Conservation (phyloP, 2,113 vertebrate species). For the Nannobrachium achirus region DNA sequence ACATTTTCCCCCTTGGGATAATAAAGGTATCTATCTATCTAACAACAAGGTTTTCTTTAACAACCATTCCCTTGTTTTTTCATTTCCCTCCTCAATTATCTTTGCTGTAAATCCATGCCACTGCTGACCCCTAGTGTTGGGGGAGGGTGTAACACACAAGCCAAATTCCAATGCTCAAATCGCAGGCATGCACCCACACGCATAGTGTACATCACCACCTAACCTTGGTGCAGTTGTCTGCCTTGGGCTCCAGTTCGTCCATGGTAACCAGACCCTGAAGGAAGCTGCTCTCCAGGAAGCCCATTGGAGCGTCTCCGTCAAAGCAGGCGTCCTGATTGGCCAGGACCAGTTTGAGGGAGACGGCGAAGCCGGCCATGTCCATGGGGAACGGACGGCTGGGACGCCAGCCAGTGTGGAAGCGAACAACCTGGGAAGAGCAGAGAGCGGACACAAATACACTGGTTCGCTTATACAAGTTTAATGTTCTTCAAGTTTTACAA, state of each 20-base stretch:
- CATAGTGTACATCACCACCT: not conserved
- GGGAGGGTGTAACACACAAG: not conserved
- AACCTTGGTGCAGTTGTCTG: slow-evolving; percentile 88
- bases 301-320: slow-evolving; percentile 85
- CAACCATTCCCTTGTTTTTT: too few relatives aligned
- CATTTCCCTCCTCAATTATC: too few relatives aligned
- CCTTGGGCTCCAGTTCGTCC: slow-evolving; percentile 89
- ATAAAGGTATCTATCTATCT: too few relatives aligned
- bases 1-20: too few relatives aligned
- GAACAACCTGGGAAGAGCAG: slow-evolving; percentile 69
- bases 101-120: too few relatives aligned
- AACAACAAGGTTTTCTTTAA: too few relatives aligned
- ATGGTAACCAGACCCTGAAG: slow-evolving; percentile 85
- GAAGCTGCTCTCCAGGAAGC: slow-evolving; percentile 90
- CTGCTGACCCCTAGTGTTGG: too few relatives aligned
- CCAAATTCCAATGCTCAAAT: too few relatives aligned
- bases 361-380: slow-evolving; percentile 92
- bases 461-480: too few relatives aligned
- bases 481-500: too few relatives aligned
- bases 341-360: slow-evolving; percentile 84
- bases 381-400: slow-evolving; percentile 89
- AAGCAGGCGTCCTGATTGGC: slow-evolving; percentile 83
- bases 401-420: slow-evolving; percentile 91
- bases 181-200: not conserved
- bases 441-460: too few relatives aligned